A percentile compares a stretch with the other conserved stretches of the same genome.
These are phyloP conservation scores for Glaucomys volans DNA, from an alignment of 2,113 vertebrate species.

Conservation along the genomic window DNA sequence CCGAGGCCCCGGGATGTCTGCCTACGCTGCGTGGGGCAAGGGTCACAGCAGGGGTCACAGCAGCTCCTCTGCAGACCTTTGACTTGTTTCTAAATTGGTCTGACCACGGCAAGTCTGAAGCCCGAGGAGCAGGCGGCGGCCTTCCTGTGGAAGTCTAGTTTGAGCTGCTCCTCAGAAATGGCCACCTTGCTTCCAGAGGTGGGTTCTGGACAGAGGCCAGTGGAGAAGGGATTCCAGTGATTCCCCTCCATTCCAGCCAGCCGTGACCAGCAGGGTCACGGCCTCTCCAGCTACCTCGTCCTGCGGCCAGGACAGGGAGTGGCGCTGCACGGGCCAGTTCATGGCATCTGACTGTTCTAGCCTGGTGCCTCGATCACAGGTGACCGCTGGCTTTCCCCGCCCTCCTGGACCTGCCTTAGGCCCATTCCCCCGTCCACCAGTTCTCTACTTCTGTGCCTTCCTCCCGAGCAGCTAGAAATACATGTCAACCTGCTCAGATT, in stretches of 20 bases:
- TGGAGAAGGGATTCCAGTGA: fast-evolving
- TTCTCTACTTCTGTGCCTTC: fast-evolving
- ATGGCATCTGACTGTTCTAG: neutral
- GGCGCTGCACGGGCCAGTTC: fast-evolving
- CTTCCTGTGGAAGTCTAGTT: fast-evolving
- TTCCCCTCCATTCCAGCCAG: fast-evolving
- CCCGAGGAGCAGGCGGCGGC: neutral
- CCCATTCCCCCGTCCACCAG: fast-evolving
- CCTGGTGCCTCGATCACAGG: neutral
- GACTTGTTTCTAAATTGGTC: neutral
- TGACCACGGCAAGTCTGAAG: neutral
- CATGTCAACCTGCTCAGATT: fast-evolving
- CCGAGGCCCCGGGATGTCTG: fast-evolving
- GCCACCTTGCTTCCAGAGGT: too few relatives aligned
- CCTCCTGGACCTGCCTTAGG: fast-evolving
- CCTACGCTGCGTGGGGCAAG: fast-evolving
- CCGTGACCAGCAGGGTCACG: neutral
- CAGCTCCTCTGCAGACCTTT: neutral
- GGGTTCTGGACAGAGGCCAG: neutral
- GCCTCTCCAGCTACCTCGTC: fast-evolving
- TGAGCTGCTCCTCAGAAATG: neutral
- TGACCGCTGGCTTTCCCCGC: neutral
- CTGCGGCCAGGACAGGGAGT: neutral
- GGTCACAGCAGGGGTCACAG: too few relatives aligned
- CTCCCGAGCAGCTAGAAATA: neutral